Evolutionary conservation across 2,797 vertebrate genomes (phyloP).

Genomic region (Sciaenops ocellatus): DNA sequence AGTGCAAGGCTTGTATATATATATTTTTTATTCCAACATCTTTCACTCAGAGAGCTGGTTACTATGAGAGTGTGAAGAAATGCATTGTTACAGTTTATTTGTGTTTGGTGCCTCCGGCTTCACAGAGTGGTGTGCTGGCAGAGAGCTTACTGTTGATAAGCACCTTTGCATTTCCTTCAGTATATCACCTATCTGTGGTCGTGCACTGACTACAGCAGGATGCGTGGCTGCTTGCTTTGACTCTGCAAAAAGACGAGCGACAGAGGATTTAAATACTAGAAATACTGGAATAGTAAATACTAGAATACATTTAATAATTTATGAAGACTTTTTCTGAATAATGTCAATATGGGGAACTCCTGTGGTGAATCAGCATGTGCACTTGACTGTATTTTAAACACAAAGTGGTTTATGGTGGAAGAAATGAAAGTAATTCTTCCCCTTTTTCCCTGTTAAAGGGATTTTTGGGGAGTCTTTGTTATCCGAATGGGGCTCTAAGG

Average conservation of each 20-base stretch:
- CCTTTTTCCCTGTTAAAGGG: too few species aligned
- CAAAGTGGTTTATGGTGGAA: not conserved
- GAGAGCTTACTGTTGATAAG: slow-evolving; percentile 37
- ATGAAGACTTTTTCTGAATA: not conserved
- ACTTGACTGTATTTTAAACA: not conserved
- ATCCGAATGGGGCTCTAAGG: too few species aligned
- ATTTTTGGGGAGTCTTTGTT: too few species aligned
- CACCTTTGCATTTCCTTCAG: slow-evolving; percentile 13
- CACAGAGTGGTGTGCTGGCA: not conserved
- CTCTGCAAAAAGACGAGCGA: not conserved
- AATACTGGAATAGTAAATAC: not conserved
- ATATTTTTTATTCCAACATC: slow-evolving; percentile 4
- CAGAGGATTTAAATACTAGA: not conserved
- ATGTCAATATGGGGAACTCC: not conserved
- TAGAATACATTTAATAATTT: too few species aligned
- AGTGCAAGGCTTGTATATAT: not conserved
- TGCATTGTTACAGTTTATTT: slow-evolving; percentile 36
- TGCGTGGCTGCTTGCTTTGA: not conserved
- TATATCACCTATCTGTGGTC: not conserved
- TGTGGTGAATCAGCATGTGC: not conserved
- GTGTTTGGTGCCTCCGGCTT: slow-evolving; percentile 28
- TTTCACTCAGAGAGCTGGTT: slow-evolving; percentile 1
- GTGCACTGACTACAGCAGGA: not conserved
- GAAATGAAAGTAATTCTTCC: not conserved
- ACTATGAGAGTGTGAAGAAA: slow-evolving; percentile 14